phyloP scores from a whole-genome alignment of 2,797 vertebrate genomes.

The Rhinoraja longicauda region DNA sequence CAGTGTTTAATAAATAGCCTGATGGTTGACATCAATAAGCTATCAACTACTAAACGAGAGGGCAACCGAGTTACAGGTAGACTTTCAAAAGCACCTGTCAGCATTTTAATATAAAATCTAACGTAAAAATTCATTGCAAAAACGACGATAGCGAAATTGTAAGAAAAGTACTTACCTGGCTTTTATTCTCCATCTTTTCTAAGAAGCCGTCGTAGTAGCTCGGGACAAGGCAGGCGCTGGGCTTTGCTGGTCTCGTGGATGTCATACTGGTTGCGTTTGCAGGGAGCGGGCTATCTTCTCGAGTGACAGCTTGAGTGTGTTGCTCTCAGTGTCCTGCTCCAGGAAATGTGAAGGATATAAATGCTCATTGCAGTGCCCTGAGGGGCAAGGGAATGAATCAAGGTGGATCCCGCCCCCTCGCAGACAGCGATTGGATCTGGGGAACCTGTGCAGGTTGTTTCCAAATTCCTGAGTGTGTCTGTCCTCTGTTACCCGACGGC shows the following conservation, averaged over 20 bases:
- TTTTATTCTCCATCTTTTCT: constrained; percentile 63
- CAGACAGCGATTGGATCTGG: background rate
- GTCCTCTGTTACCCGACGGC: too few species aligned
- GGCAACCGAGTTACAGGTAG: background rate
- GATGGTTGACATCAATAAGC: background rate
- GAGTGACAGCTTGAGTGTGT: background rate
- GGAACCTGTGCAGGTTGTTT: too few species aligned
- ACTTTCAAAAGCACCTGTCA: background rate
- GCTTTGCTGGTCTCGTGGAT: constrained; percentile 47
- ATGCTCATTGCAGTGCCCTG: background rate
- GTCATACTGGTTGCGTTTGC: constrained; percentile 51
- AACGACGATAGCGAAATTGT: background rate
- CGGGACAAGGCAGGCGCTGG: constrained; percentile 40
- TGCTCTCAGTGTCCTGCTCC: background rate
- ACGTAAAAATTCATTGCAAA: background rate
- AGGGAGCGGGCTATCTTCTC: constrained; percentile 38
- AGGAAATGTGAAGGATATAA: background rate
- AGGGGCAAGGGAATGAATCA: background rate
- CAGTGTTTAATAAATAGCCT: too few species aligned
- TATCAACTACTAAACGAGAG: too few species aligned
- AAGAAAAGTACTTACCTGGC: constrained; percentile 55
- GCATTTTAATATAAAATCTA: background rate
- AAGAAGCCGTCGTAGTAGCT: constrained; percentile 71
- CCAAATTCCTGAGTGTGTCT: too few species aligned
- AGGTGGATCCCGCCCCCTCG: background rate